These are phyloP conservation scores for Tipula unca DNA, from an alignment of 2,888 invertebrate genomes.

Conservation along the genomic window DNA sequence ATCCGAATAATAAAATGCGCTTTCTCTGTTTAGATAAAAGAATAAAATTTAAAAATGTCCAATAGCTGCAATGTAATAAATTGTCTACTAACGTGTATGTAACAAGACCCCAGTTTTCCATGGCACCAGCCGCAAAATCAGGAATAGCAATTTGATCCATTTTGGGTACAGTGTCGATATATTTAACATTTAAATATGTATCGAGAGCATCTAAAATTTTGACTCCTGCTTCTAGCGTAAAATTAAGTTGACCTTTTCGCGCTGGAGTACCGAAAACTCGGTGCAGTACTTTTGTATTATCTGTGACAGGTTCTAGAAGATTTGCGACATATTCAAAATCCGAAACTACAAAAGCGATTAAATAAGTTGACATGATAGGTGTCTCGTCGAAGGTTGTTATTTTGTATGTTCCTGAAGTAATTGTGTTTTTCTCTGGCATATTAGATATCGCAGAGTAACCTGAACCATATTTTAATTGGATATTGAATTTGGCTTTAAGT, in stretches of 20 bases:
- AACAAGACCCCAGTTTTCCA: constrained; percentile 92
- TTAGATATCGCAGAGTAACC: constrained; percentile 36
- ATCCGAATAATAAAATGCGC: neutral
- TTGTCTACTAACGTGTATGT: constrained; percentile 40
- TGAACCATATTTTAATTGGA: constrained; percentile 33
- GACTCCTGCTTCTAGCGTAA: constrained; percentile 64
- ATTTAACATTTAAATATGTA: constrained; percentile 62
- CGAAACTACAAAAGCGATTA: constrained; percentile 70
- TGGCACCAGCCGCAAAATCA: constrained; percentile 75
- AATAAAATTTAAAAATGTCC: neutral
- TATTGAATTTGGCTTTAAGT: constrained; percentile 56
- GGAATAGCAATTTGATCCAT: constrained; percentile 83
- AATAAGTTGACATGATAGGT: constrained; percentile 64
- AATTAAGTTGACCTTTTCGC: constrained; percentile 45
- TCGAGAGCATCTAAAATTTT: constrained; percentile 59
- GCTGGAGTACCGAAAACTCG: constrained; percentile 34
- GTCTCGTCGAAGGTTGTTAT: constrained; percentile 41
- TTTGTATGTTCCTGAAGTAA: neutral
- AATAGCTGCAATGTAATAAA: neutral
- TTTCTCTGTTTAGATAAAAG: neutral
- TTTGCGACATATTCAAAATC: constrained; percentile 40
- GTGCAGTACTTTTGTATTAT: constrained; percentile 27
- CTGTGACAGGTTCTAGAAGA: constrained; percentile 16
- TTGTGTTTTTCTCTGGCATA: constrained; percentile 45
- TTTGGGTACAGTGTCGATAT: constrained; percentile 57